phyloP scores from a whole-genome alignment of 2,888 invertebrate genomes.

The Chirona hameri region DNA sequence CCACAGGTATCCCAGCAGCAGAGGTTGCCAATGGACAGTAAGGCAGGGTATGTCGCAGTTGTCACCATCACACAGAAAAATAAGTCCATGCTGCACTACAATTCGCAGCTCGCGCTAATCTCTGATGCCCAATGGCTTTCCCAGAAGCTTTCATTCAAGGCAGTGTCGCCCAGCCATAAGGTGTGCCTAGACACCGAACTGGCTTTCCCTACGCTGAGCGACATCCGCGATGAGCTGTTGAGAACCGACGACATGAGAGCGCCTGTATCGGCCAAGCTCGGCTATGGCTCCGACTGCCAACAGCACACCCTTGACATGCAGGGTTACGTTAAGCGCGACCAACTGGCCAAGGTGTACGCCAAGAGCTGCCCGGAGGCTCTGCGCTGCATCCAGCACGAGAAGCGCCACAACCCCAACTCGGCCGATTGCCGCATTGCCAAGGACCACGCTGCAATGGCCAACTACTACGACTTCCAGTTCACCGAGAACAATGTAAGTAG shows the following conservation, averaged over 20 bases:
- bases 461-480: neutral
- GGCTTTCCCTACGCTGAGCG: neutral
- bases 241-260: too few relatives aligned
- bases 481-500: neutral
- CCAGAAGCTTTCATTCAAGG: neutral
- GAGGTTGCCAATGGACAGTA: neutral
- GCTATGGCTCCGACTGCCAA: neutral
- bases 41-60: neutral
- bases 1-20: too few relatives aligned
- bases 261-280: neutral
- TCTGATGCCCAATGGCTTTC: neutral
- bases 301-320: neutral
- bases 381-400: neutral
- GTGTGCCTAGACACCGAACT: neutral
- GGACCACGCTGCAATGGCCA: neutral
- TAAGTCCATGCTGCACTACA: neutral
- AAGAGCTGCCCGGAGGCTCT: neutral
- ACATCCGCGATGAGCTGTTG: neutral
- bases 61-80: neutral
- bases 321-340: neutral
- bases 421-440: slow-evolving; percentile 6
- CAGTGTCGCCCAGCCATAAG: neutral
- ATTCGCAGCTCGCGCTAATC: neutral
- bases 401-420: neutral
- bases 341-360: neutral